Base-by-base conservation (phyloP, 2,113 vertebrate genomes). In the Athene noctua region DNA sequence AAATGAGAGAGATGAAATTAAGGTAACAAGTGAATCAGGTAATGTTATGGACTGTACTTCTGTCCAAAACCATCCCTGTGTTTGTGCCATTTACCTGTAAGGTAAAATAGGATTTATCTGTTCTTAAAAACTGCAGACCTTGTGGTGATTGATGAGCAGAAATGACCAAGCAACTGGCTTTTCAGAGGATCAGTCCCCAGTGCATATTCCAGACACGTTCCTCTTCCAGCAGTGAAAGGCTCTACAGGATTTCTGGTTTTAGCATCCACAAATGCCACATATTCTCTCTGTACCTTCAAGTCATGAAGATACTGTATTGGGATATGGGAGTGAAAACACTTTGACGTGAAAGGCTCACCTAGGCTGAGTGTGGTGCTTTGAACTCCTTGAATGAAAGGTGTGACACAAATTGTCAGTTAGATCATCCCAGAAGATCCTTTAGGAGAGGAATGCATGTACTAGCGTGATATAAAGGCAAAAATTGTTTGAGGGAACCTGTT, bases 401-500 rank as follows among this genome's bases (percentile, higher is more conserved):
- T 72, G 59, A 80, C 67, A 86, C 40, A 70, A 80, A 63, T 34
- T 65, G 49, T 62, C 55, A 27, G 65, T 77, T 21, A 13, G 34
- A 52, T 87, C 55, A 91, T 59, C 36, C 40, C 66, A 54, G 51
- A 75, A 94, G 66, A 34, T 58, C 81, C 79, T 90, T 93, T 83
- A 83, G 77, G 90, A 59, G 38, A 78, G 23, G 82, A 83, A 94
- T 88, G 72, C 0, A 0, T 57, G 46, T 63, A 25, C 25, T 71
- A 80, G 85, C 92, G 82, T 92, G 88, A 93, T 74, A 88, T 42
- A 54, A 88, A 95, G 66, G 87, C 90, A 96, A 81, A 95, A 88
- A 36, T 36, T 47, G 47, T 93, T 73, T 75, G 82, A 96, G 80
- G n/a, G 70, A 96, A 94, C 95, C 97, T 97, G 94, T 96, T 97